Percentiles rank a stretch among this genome's conserved stretches.
These are phyloP conservation scores for Amaurobius ferox DNA, from an alignment of 2,888 invertebrate genomes.

Conservation along the genomic window DNA sequence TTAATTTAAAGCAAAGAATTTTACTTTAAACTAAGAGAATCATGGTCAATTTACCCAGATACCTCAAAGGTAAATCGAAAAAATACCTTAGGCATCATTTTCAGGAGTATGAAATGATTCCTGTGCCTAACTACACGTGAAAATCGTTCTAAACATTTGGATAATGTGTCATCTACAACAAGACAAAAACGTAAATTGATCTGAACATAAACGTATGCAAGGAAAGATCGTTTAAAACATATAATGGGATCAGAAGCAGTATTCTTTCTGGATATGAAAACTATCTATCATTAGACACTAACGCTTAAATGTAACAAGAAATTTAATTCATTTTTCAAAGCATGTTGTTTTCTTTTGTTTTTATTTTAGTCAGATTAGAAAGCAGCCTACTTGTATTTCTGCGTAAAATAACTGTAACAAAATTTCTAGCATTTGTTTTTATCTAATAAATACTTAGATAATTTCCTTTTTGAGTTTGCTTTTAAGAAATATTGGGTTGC, in stretches of 20 bases:
- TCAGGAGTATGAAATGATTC: constrained; percentile 20
- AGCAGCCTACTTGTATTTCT: too few relatives aligned
- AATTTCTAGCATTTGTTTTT: too few relatives aligned
- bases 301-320: not conserved
- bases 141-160: constrained; percentile 43
- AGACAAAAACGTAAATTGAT: constrained; percentile 34
- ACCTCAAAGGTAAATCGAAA: too few relatives aligned
- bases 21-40: not conserved
- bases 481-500: too few relatives aligned
- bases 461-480: too few relatives aligned
- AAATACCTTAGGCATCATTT: constrained; percentile 12
- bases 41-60: not conserved
- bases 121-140: constrained; percentile 58
- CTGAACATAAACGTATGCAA: not conserved
- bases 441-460: too few relatives aligned
- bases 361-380: too few relatives aligned
- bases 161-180: constrained; percentile 35
- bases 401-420: too few relatives aligned
- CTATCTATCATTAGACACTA: not conserved
- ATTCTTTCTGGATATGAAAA: not conserved
- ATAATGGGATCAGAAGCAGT: too few relatives aligned
- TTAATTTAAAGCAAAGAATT: too few relatives aligned
- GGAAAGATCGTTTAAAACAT: not conserved
- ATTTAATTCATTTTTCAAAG: too few relatives aligned
- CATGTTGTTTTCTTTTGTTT: too few relatives aligned